Conservation (phyloP, 1,140 invertebrate genomes). For the Papilio dardanus region DNA sequence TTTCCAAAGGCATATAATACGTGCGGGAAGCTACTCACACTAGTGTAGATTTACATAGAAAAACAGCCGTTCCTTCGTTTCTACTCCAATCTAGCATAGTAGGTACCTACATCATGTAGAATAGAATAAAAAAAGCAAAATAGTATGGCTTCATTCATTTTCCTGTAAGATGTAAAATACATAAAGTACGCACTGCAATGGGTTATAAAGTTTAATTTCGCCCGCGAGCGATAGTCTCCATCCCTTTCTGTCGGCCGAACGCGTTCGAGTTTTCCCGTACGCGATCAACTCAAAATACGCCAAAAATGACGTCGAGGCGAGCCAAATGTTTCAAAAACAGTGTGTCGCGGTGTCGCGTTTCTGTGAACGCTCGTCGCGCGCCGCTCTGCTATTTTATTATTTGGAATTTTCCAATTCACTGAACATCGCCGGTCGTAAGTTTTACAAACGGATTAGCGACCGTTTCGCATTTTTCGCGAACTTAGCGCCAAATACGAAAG, state of each 20-base stretch:
- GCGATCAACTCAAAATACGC: conserved; percentile 81
- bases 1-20: no score
- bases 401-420: conserved; percentile 78
- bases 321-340: conserved; percentile 80
- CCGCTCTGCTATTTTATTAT: conserved; percentile 64
- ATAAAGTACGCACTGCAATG: conserved; percentile 56
- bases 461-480: conserved; percentile 76
- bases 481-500: conserved; percentile 77
- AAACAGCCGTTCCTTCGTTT: conserved; percentile 64
- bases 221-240: conserved; percentile 45
- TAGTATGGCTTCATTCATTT: conserved; percentile 75
- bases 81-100: conserved; percentile 56
- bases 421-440: conserved; percentile 70
- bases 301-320: conserved; percentile 77
- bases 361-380: conserved; percentile 67
- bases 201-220: conserved; percentile 66
- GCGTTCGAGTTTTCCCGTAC: conserved; percentile 81
- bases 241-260: conserved; percentile 74
- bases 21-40: conserved; percentile 77
- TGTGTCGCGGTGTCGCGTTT: conserved; percentile 76
- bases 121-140: conserved; percentile 79
- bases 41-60: conserved; percentile 70
- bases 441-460: conserved; percentile 78
- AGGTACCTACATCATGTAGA: no score
- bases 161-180: conserved; percentile 58